Conservation (phyloP, 2,113 vertebrate genomes). For the Apteryx owenii region DNA sequence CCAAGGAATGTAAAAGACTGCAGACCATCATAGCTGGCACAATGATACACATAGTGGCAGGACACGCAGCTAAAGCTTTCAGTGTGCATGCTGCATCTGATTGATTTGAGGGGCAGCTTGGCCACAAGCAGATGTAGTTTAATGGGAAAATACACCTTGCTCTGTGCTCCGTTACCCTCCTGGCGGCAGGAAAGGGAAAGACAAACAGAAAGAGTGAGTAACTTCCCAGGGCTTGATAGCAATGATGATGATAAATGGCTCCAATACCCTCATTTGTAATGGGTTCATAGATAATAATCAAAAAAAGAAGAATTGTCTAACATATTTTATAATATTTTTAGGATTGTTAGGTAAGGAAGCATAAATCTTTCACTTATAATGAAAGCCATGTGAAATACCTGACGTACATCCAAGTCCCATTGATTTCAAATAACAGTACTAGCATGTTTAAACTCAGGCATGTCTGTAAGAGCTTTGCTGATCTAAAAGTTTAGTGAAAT, state of each 20-base stretch:
- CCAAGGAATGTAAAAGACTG: neutral
- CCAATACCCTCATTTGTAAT: neutral
- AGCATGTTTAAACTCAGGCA: neutral
- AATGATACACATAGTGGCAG: accelerated
- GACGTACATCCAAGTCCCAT: neutral
- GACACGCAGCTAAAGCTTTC: neutral
- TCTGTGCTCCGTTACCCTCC: neutral
- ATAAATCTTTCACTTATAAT: slow-evolving; percentile 12
- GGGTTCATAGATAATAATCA: neutral
- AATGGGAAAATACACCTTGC: accelerated
- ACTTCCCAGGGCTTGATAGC: neutral
- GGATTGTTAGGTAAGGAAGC: slow-evolving; percentile 2
- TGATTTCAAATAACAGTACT: neutral
- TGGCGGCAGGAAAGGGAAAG: neutral
- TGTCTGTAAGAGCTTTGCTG: neutral
- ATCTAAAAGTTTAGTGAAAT: neutral
- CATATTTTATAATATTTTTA: neutral
- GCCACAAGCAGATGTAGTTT: neutral
- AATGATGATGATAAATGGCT: neutral
- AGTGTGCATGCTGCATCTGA: neutral
- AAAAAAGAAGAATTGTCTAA: neutral
- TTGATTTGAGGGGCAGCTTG: neutral
- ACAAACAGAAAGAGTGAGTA: neutral
- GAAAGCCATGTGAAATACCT: neutral
- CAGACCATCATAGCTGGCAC: accelerated